Conservation (phyloP, 2,888 invertebrate genomes). For the Cephonodes hylas region DNA sequence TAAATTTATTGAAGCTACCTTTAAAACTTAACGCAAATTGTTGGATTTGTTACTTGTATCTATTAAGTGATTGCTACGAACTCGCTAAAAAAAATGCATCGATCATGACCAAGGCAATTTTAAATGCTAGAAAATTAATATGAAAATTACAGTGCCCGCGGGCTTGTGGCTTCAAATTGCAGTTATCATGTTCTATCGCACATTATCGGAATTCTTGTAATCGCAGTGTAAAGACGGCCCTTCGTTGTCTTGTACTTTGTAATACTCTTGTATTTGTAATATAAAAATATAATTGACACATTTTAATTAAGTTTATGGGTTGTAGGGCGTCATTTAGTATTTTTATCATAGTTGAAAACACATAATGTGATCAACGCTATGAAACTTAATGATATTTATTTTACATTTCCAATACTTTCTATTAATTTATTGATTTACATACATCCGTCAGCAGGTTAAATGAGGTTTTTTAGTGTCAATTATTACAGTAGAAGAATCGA, state of each 20-base stretch:
- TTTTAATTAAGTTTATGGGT: neutral
- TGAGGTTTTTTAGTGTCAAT: no score
- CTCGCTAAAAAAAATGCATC: neutral
- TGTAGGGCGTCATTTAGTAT: neutral
- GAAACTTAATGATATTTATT: no score
- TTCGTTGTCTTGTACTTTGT: neutral
- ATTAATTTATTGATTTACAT: no score
- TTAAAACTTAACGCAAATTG: no score
- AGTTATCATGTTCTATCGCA: neutral
- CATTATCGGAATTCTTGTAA: conserved; percentile 1
- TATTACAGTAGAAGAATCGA: no score
- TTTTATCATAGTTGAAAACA: no score
- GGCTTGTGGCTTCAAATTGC: conserved; percentile 14
- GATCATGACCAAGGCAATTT: neutral
- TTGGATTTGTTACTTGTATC: neutral
- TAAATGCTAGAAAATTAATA: conserved; percentile 13
- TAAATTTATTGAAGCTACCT: no score
- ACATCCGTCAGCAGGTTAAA: no score
- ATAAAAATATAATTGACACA: neutral
- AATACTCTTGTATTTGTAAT: neutral
- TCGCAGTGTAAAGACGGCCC: neutral
- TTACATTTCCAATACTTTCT: no score
- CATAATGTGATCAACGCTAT: no score
- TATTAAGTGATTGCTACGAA: neutral
- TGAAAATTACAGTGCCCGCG: conserved; percentile 14